These are phyloP conservation scores for Nannoperca obscura DNA, from an alignment of 2,797 vertebrate species.

Conservation along the genomic window DNA sequence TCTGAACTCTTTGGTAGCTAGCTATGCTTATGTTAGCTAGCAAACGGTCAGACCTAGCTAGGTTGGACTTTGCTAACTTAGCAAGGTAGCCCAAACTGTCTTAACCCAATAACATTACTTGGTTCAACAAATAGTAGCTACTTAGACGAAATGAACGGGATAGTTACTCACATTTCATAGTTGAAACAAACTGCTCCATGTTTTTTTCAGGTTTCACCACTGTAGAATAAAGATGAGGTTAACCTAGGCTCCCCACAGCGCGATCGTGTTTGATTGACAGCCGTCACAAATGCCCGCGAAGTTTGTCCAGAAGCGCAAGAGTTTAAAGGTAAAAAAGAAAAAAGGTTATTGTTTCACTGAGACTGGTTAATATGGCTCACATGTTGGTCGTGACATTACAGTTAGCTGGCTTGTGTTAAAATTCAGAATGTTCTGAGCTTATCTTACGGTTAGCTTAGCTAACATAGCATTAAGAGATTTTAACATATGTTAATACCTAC, in stretches of 20 bases:
- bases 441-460: neutral
- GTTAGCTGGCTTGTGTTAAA: neutral
- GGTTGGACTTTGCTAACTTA: neutral
- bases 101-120: neutral
- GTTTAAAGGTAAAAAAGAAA: neutral
- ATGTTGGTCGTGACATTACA: neutral
- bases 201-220: neutral
- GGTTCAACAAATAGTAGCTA: neutral
- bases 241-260: neutral
- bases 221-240: rapidly evolving
- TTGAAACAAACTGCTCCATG: constrained; percentile 75
- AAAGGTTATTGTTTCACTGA: too few relatives aligned
- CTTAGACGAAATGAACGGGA: neutral
- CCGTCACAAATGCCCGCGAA: constrained; percentile 12
- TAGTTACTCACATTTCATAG: constrained; percentile 76
- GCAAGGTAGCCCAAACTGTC: rapidly evolving
- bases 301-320: neutral
- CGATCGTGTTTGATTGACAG: constrained; percentile 13
- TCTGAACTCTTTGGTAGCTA: too few relatives aligned
- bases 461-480: too few relatives aligned
- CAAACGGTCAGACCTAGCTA: neutral
- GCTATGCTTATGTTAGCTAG: too few relatives aligned
- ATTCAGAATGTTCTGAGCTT: neutral
- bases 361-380: neutral
- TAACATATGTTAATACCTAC: neutral